Percentiles rank a stretch among this genome's conserved stretches.
These are phyloP conservation scores for Poecile montanus DNA, from an alignment of 2,797 vertebrate genomes.

Conservation along the genomic window DNA sequence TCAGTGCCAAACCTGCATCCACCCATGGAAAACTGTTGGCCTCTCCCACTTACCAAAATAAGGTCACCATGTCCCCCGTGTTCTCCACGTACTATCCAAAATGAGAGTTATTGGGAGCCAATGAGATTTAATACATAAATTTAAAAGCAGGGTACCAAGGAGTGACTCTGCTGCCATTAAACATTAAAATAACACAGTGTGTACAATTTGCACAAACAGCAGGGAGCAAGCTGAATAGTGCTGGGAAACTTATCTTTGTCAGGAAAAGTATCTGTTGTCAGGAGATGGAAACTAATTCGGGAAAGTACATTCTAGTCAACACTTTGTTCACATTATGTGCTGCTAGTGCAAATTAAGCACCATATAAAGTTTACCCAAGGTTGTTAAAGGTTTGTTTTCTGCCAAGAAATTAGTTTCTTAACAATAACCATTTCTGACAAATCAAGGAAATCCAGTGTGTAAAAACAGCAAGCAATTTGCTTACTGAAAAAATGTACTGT, in stretches of 20 bases:
- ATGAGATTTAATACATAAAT: neutral
- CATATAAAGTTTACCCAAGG: neutral
- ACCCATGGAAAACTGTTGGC: neutral
- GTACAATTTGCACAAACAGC: neutral
- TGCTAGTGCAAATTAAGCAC: slow-evolving; percentile 17
- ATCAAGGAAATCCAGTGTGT: neutral
- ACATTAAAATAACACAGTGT: neutral
- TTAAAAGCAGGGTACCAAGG: neutral
- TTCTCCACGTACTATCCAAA: neutral
- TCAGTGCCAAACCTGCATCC: neutral
- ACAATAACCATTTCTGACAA: neutral
- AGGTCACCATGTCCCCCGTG: accelerated
- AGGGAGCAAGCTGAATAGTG: neutral
- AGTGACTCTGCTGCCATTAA: neutral
- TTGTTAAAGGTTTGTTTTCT: slow-evolving; percentile 10
- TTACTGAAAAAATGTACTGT: neutral
- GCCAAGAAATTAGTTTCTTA: slow-evolving; percentile 19
- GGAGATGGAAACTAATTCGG: neutral
- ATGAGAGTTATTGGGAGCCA: neutral
- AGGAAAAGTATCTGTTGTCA: neutral
- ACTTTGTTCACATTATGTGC: neutral
- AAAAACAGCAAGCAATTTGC: neutral
- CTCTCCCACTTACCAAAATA: neutral
- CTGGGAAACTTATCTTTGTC: neutral
- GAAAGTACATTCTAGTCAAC: slow-evolving; percentile 7